Evolutionary conservation across 2,113 vertebrate species (phyloP).

Genomic region (Alexandromys fortis): DNA sequence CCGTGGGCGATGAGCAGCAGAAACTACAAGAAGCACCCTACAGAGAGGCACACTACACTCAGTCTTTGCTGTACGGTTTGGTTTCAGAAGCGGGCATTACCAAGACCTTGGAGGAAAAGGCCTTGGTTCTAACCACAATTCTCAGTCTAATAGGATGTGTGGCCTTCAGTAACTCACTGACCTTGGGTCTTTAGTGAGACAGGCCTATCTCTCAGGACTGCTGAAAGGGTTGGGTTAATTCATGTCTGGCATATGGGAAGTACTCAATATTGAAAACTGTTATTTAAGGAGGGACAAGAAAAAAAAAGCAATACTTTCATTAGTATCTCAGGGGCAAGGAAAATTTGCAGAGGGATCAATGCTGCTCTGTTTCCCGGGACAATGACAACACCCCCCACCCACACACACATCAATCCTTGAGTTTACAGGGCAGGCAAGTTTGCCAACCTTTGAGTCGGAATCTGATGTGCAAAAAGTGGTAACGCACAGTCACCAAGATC

Average conservation of each 20-base stretch:
- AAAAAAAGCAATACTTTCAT: neutral
- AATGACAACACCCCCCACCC: neutral
- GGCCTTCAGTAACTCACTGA: constrained; percentile 16
- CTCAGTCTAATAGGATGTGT: neutral
- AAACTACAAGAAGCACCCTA: neutral
- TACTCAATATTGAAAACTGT: neutral
- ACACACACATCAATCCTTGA: neutral
- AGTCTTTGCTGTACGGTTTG: neutral
- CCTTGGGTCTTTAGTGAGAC: neutral
- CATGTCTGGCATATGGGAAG: neutral
- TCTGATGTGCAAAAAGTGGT: constrained; percentile 7
- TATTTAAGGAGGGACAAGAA: neutral
- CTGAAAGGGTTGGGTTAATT: neutral
- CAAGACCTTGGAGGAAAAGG: constrained; percentile 11
- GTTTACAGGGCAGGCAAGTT: neutral
- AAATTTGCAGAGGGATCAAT: constrained; percentile 15
- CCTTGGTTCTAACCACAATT: neutral
- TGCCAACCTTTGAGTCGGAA: constrained; percentile 26
- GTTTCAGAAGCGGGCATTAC: neutral
- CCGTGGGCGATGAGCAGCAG: neutral
- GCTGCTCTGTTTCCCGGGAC: neutral
- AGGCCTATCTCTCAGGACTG: neutral
- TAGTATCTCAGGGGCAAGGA: neutral
- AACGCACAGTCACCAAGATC: constrained; percentile 62
- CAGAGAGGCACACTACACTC: neutral